Conservation (phyloP, 2,113 vertebrate species). For the Struthidea cinerea region DNA sequence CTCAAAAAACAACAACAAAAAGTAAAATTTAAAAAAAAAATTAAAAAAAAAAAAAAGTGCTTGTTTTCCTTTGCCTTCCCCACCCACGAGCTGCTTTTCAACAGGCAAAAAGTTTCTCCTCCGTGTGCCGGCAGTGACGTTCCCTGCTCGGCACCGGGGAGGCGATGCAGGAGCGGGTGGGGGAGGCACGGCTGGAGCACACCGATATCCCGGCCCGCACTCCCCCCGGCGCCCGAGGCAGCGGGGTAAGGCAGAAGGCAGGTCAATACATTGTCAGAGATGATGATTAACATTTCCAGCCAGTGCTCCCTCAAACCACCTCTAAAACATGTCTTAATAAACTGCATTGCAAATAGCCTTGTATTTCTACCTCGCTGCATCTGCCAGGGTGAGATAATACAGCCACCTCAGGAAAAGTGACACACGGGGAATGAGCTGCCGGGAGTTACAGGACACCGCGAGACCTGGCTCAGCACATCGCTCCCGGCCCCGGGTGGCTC, state of each 20-base stretch:
- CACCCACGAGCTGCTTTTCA: not conserved
- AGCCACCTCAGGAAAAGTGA: slow-evolving; percentile 38
- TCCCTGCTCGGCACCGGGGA: not conserved
- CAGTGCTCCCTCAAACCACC: slow-evolving; percentile 24
- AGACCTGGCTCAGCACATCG: not conserved
- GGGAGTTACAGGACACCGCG: not conserved
- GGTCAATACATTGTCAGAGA: not conserved
- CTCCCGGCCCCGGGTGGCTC: not conserved
- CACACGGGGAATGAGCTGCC: slow-evolving; percentile 15
- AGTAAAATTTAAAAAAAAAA: not conserved
- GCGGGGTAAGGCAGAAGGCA: not conserved
- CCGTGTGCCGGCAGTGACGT: not conserved
- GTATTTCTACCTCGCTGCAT: slow-evolving; percentile 49
- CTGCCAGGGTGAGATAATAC: slow-evolving; percentile 65
- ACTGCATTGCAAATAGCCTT: slow-evolving; percentile 48
- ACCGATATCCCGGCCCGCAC: not conserved
- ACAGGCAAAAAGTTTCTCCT: not conserved
- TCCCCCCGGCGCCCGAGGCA: not conserved
- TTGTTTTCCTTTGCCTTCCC: not conserved
- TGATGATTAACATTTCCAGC: slow-evolving; percentile 57
- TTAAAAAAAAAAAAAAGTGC: not conserved
- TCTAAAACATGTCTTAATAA: slow-evolving; percentile 63
- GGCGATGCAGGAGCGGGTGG: not conserved
- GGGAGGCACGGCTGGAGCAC: not conserved
- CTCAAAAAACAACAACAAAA: not conserved